Evolutionary conservation across 2,888 invertebrate genomes (phyloP), one percentile per base, ranked within the genome.

Genomic region (Megalurothrips usitatus): DNA sequence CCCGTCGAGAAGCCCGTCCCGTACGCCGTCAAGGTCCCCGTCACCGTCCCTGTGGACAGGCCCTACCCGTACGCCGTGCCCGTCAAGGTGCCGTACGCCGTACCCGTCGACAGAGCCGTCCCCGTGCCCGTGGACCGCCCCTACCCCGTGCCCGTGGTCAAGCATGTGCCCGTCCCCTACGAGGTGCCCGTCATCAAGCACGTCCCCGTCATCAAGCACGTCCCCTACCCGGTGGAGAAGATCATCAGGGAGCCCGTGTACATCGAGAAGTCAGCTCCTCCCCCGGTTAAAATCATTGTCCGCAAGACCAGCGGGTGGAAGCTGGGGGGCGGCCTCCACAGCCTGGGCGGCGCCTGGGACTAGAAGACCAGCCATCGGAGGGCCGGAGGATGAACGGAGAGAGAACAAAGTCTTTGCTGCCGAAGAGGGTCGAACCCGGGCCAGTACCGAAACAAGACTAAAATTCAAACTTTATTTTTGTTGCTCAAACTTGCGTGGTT

Each of bases 61-160:
- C 58, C 58, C 11, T 19, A 58, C 19, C 58, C 58, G 9, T 82
- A 82, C 79, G 83, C 84, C 47, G 83, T 83, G 68, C 83, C 83
- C 8, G 84, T 84, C 78, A 84, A 83, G 58, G 84, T 84, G 23
- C 83, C 82, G 78, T 82, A 83, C 75, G 84, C 84, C 68, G 84
- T 84, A 34, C 83, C 82, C 34, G 84, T 84, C 3, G 84, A 84
- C 78, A 81, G 83, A 19, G 68, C n/a, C 78, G 82, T 83, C 49
- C 84, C 84, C 63, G 83, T 84, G 28, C 83, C 82, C 34, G 84
- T 84, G 4, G 84, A 84, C 78, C 81, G 83, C 14, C 84, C 84
- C 14, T 84, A 84, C 80, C 83, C 84, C 14, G 84, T 84, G 19
- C 84, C 82, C 19, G 84, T 84, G 0, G 82, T 83, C 28, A 82